A percentile compares a stretch with the other conserved stretches of the same genome.
phyloP scores from a whole-genome alignment of 2,797 vertebrate species.

The Hozukius guyotensis region DNA sequence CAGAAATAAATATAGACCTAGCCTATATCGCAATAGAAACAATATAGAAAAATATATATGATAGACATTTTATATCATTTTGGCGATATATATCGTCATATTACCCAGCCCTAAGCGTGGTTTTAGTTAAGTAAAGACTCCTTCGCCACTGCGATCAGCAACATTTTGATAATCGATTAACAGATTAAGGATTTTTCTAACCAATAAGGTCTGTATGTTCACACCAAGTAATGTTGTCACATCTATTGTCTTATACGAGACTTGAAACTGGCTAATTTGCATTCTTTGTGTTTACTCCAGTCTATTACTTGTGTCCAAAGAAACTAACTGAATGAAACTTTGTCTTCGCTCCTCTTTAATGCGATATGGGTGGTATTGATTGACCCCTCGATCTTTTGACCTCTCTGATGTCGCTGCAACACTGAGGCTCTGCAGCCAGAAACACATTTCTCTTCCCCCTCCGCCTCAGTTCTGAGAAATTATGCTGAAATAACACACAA shows the following conservation, averaged over 20 bases:
- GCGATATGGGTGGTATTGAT: slow-evolving; percentile 58
- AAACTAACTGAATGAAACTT: slow-evolving; percentile 16
- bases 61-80: too few species aligned
- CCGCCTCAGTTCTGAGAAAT: slow-evolving; percentile 63
- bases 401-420: slow-evolving; percentile 40
- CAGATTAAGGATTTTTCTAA: not conserved
- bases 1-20: too few species aligned
- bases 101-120: too few species aligned
- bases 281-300: not conserved
- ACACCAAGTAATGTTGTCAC: not conserved
- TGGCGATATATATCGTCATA: too few species aligned
- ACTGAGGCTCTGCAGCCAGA: slow-evolving; percentile 34
- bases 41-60: too few species aligned
- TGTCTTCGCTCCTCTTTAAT: slow-evolving; percentile 10
- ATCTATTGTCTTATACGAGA: not conserved
- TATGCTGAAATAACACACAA: slow-evolving; percentile 72
- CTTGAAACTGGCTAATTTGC: not conserved
- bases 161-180: not conserved
- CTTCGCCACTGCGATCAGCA: not conserved
- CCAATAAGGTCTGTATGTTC: not conserved
- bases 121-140: not conserved
- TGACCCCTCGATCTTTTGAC: slow-evolving; percentile 60
- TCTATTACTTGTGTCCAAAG: slow-evolving; percentile 8
- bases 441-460: slow-evolving; percentile 35
- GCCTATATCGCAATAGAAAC: too few species aligned